phyloP scores from a whole-genome alignment of 2,888 invertebrate species.

The Epistrophe grossulariae region DNA sequence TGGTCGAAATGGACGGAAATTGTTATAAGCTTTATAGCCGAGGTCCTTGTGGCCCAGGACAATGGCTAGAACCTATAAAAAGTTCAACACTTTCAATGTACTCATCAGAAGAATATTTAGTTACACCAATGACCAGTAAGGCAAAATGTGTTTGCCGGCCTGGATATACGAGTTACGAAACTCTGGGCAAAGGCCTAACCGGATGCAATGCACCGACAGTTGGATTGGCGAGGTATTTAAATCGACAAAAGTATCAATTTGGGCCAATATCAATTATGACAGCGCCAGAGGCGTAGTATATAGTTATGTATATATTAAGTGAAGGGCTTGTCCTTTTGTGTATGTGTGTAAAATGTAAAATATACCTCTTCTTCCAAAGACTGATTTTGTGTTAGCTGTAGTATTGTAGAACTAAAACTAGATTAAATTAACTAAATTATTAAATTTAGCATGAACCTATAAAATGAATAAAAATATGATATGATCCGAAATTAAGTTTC shows the following conservation, averaged over 20 bases:
- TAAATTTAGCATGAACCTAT: conserved; percentile 33
- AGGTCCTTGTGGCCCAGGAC: conserved; percentile 90
- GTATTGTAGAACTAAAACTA: conserved; percentile 48
- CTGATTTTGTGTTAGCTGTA: conserved; percentile 66
- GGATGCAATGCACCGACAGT: conserved; percentile 87
- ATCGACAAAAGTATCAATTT: conserved; percentile 83
- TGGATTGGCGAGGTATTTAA: conserved; percentile 87
- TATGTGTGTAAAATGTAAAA: conserved; percentile 28
- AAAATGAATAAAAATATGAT: neutral
- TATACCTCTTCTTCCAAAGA: conserved; percentile 71
- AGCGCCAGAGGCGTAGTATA: conserved; percentile 65
- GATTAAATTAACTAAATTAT: conserved; percentile 29
- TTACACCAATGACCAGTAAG: conserved; percentile 77
- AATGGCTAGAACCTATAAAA: conserved; percentile 88
- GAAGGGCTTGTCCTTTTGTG: conserved; percentile 26
- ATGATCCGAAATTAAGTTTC: neutral
- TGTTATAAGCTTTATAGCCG: conserved; percentile 91
- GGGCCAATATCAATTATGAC: conserved; percentile 69
- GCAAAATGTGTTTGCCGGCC: conserved; percentile 90
- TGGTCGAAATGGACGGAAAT: conserved; percentile 87
- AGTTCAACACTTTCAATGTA: conserved; percentile 76
- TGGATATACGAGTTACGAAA: conserved; percentile 85
- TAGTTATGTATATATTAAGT: conserved; percentile 1
- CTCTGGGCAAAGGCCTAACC: conserved; percentile 79
- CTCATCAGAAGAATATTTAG: conserved; percentile 52